These are phyloP conservation scores for Ceratoteleas bidentatus DNA, from an alignment of 1,140 invertebrate genomes.

Conservation along the genomic window DNA sequence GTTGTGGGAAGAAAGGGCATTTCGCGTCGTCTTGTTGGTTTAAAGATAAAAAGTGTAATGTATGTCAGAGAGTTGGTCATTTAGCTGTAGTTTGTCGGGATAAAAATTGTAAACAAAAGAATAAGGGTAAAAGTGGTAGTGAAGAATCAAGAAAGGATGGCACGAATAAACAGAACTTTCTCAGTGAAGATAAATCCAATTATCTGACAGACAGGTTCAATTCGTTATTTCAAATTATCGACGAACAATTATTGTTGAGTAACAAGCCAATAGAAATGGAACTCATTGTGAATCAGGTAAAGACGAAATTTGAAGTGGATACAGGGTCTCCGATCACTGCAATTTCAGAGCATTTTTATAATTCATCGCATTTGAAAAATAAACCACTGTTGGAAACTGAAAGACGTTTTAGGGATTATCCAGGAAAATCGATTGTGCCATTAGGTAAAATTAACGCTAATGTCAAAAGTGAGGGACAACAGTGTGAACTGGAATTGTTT, in stretches of 20 bases:
- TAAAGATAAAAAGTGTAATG: background rate
- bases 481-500: no score
- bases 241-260: background rate
- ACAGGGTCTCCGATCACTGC: constrained; percentile 26
- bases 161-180: no score
- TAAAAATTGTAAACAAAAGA: constrained; percentile 5
- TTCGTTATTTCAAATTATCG: no score
- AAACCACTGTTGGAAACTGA: background rate
- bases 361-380: constrained; percentile 1
- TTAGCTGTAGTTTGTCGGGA: background rate
- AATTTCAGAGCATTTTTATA: constrained; percentile 16
- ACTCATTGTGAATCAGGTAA: constrained; percentile 1
- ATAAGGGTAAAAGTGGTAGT: background rate
- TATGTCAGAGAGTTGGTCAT: background rate
- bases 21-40: background rate
- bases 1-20: constrained; percentile 1
- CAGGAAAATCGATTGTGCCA: background rate
- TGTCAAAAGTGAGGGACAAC: no score
- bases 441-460: background rate
- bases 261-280: constrained; percentile 12
- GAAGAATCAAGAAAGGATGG: background rate
- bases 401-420: constrained; percentile 14
- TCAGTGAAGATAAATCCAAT: no score
- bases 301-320: constrained; percentile 27
- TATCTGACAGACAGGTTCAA: no score